Conservation (phyloP, 2,113 vertebrate genomes). For the Aepyceros melampus region DNA sequence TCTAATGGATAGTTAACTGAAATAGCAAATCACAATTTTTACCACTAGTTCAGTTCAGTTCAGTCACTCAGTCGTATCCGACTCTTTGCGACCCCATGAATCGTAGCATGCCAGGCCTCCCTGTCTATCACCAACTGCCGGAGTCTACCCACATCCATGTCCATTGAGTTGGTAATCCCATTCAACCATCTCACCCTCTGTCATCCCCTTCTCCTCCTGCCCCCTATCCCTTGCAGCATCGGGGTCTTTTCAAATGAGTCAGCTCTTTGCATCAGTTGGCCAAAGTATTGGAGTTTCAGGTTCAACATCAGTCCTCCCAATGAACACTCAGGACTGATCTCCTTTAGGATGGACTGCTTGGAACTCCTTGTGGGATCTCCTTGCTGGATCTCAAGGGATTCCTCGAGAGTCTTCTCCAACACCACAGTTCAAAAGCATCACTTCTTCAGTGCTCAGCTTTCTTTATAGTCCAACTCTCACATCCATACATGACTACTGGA, state of each 20-base stretch:
- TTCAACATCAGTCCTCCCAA: background rate
- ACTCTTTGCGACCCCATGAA: background rate
- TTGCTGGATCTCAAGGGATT: no score
- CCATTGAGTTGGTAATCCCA: fast-evolving
- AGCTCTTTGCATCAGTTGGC: fast-evolving
- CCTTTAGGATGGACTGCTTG: background rate
- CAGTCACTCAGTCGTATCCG: background rate
- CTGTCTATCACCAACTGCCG: background rate
- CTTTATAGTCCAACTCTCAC: background rate
- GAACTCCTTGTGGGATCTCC: no score
- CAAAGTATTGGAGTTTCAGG: background rate
- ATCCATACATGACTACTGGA: background rate
- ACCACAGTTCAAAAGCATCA: background rate
- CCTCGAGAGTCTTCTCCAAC: background rate
- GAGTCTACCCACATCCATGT: background rate
- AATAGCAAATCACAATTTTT: background rate
- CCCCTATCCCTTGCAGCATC: background rate
- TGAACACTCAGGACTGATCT: background rate
- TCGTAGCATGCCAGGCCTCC: background rate
- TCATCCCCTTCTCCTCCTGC: background rate
- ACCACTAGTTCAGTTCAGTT: background rate
- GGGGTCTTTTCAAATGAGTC: background rate
- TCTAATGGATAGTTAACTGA: background rate
- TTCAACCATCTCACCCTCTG: background rate
- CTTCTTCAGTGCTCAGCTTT: fast-evolving